These are phyloP conservation scores for Stichopus horrens DNA, from an alignment of 53 echinoderm and acorn worm species.

Conservation along the genomic window DNA sequence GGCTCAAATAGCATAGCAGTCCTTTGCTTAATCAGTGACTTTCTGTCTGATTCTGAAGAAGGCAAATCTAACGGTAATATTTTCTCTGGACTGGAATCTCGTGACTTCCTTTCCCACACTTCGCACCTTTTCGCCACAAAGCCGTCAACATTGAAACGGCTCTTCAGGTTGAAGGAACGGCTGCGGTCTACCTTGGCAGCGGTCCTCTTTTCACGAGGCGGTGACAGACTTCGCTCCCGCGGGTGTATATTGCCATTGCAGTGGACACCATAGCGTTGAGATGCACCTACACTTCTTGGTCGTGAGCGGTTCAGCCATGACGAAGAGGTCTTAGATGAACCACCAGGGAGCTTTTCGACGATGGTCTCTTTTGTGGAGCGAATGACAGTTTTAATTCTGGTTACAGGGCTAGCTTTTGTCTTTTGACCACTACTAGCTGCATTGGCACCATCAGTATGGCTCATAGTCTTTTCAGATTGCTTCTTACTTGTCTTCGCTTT, in stretches of 20 bases:
- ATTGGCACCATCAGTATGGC: slow-evolving; percentile 17
- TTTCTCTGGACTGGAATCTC: slow-evolving; percentile 45
- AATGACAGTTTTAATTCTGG: slow-evolving; percentile 32
- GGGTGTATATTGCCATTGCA: slow-evolving; percentile 24
- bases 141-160: slow-evolving; percentile 54
- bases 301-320: slow-evolving; percentile 10
- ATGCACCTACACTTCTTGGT: slow-evolving; percentile 39
- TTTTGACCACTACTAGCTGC: slow-evolving; percentile 33
- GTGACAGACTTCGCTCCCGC: slow-evolving; percentile 29
- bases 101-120: slow-evolving; percentile 64
- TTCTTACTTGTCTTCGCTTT: not conserved
- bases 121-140: slow-evolving; percentile 64
- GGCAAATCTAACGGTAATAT: slow-evolving; percentile 40
- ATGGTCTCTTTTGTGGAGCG: slow-evolving; percentile 44
- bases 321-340: slow-evolving; percentile 15
- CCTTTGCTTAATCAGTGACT: slow-evolving; percentile 67
- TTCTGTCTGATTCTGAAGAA: slow-evolving; percentile 47
- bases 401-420: slow-evolving; percentile 35
- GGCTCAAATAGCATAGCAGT: slow-evolving; percentile 69
- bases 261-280: slow-evolving; percentile 38
- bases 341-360: slow-evolving; percentile 31
- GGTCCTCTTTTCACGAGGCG: slow-evolving; percentile 14
- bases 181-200: slow-evolving; percentile 30
- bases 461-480: slow-evolving; percentile 35
- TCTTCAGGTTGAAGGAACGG: slow-evolving; percentile 49